Percentiles rank a stretch among this genome's conserved stretches.
Conservation (phyloP, 2,797 vertebrate genomes). For the Limnodromus scolopaceus region DNA sequence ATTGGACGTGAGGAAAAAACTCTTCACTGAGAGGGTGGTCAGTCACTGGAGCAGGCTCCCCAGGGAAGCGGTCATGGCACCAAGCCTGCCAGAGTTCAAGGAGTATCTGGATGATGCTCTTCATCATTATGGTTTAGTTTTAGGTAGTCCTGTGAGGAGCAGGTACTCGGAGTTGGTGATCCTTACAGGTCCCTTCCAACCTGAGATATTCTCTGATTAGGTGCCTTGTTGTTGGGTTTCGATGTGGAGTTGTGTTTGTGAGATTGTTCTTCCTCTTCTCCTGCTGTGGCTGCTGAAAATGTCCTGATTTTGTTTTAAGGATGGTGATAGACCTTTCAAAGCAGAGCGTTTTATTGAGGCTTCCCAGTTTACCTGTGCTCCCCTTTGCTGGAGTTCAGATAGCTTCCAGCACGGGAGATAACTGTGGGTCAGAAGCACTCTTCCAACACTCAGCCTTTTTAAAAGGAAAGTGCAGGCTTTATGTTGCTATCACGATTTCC, state of each 20-base stretch:
- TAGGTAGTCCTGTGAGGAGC: not conserved
- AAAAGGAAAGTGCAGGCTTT: not conserved
- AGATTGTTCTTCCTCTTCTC: not conserved
- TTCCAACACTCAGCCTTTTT: not conserved
- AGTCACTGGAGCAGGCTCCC: not conserved
- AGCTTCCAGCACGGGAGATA: not conserved
- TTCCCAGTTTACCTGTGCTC: not conserved
- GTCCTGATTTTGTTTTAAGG: not conserved
- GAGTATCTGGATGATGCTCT: rapidly evolving
- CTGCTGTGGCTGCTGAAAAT: not conserved
- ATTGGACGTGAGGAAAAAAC: not conserved
- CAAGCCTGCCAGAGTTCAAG: not conserved
- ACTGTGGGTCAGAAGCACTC: not conserved
- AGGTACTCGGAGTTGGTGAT: not conserved
- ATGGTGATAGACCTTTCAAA: not conserved
- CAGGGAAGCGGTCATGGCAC: not conserved
- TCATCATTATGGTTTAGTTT: not conserved
- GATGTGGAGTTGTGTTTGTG: not conserved
- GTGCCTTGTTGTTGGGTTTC: not conserved
- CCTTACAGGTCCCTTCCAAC: not conserved
- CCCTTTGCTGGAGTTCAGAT: not conserved
- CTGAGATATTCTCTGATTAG: not conserved
- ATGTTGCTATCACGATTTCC: not conserved
- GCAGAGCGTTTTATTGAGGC: not conserved
- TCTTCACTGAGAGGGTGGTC: not conserved